Evolutionary conservation across 2,888 invertebrate genomes (phyloP), one percentile per base, ranked within the genome.

Genomic region (Rhabditophanes sp.): DNA sequence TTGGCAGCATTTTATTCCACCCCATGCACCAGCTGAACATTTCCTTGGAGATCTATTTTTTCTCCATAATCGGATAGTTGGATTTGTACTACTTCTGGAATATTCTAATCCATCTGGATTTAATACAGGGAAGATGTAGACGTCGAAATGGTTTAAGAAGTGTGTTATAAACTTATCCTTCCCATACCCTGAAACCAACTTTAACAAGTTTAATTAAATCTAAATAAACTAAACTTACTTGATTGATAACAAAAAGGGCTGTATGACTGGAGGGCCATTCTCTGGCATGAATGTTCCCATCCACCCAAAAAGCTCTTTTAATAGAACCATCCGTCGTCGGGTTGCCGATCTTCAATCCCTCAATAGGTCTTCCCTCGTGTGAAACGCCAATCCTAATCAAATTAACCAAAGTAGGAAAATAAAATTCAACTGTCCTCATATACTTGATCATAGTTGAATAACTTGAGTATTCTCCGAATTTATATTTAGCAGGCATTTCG

Each of bases 211-310:
- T n/a, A n/a, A n/a, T n/a, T n/a, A n/a, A n/a, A n/a, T n/a, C n/a
- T n/a, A n/a, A n/a, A n/a, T n/a, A 18, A 26, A 16, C 18, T 3
- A 7, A 18, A 40, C 11, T 14, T 11, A 53, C 58, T 45, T 56
- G 54, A 41, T 64, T 51, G 22, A 64, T 64, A 32, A 65, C 50
- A 36, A 51, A 65, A 12, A 64, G 37, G 2, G 62, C 63, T 2
- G 61, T 60, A 35, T 61, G 63, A 30, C 53, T 52, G 9, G 59
- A 53, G 5, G 63, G 58, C 64, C 64, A 64, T 34, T 61, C 61
- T 17, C 60, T 39, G 8, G 62, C 60, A 38, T 63, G 63, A 16
- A 62, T 62, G 37, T 64, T 63, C n/a, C 61, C 64, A 40, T 64
- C 64, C n/a, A 64, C 57, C 61, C 61, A 64, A 17, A 65, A 40